Percentiles rank a stretch among this genome's conserved stretches.
These are phyloP conservation scores for Autographa pulchrina DNA, from an alignment of 2,888 invertebrate species.

Conservation along the genomic window DNA sequence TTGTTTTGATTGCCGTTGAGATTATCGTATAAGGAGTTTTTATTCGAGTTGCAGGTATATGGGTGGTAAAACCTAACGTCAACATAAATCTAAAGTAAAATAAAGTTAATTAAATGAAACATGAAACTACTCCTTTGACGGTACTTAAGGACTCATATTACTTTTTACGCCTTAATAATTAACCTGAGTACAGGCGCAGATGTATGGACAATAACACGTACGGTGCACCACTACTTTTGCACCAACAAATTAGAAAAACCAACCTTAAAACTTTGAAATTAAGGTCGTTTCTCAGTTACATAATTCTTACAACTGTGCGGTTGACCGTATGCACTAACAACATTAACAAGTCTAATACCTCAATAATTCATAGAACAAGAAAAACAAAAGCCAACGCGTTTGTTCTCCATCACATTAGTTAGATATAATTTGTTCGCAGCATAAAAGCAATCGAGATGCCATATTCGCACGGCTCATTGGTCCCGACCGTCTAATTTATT, in stretches of 20 bases:
- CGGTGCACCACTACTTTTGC: background rate
- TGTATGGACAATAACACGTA: conserved; percentile 1
- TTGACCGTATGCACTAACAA: background rate
- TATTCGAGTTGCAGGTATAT: too few relatives aligned
- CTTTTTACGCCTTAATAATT: conserved; percentile 22
- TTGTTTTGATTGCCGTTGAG: too few relatives aligned
- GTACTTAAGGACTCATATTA: conserved; percentile 28
- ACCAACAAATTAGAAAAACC: background rate
- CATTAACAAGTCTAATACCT: background rate
- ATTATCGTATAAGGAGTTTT: too few relatives aligned
- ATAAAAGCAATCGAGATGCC: conserved; percentile 67
- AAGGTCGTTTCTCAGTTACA: background rate
- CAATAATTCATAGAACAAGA: conserved; percentile 16
- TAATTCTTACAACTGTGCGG: background rate
- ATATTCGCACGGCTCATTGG: conserved; percentile 72
- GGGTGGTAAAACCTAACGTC: too few relatives aligned
- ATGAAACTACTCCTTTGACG: conserved; percentile 15
- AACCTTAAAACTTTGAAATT: background rate
- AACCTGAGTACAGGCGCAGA: conserved; percentile 11
- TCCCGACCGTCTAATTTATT: conserved; percentile 60
- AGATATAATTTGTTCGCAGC: conserved; percentile 47
- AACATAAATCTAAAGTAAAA: background rate
- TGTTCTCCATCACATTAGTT: conserved; percentile 49
- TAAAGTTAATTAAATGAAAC: conserved; percentile 31
- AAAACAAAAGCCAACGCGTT: conserved; percentile 34